A percentile compares a stretch with the other conserved stretches of the same genome.
phyloP scores from a whole-genome alignment of 2,113 vertebrate genomes.

The Ginglymostoma cirratum region DNA sequence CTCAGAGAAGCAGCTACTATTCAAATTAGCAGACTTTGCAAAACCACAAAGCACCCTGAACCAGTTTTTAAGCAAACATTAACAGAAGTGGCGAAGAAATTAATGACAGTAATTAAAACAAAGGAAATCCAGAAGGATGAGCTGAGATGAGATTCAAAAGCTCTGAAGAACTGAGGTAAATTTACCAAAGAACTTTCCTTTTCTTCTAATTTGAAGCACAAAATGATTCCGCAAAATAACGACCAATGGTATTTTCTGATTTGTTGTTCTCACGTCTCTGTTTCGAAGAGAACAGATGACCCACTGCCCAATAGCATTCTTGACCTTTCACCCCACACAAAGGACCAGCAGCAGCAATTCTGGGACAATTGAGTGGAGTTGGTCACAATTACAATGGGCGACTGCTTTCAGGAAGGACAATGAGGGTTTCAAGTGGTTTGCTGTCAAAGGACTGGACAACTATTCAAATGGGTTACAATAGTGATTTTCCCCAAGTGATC shows the following conservation, averaged over 20 bases:
- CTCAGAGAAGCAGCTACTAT: not conserved
- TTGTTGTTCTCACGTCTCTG: not conserved
- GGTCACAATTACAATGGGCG: not conserved
- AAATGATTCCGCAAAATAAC: not conserved
- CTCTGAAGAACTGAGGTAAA: not conserved
- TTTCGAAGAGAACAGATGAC: not conserved
- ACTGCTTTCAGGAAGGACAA: not conserved
- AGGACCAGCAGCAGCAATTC: not conserved
- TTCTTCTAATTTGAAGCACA: not conserved
- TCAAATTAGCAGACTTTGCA: not conserved
- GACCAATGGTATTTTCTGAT: not conserved
- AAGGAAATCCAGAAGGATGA: not conserved
- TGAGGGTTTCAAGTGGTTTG: not conserved
- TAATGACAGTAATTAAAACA: not conserved
- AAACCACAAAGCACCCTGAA: not conserved
- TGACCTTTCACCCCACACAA: not conserved
- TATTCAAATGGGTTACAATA: not conserved
- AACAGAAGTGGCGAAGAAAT: not conserved
- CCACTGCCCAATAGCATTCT: not conserved
- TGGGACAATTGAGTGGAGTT: not conserved
- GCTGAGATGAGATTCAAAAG: not conserved
- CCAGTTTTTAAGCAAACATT: not conserved
- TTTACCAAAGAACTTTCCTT: not conserved
- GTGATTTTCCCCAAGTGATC: not conserved
- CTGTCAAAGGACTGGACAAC: not conserved